These are phyloP conservation scores for Drosophila mojavensis DNA, from an alignment of 1,140 invertebrate species.

Conservation along the genomic window DNA sequence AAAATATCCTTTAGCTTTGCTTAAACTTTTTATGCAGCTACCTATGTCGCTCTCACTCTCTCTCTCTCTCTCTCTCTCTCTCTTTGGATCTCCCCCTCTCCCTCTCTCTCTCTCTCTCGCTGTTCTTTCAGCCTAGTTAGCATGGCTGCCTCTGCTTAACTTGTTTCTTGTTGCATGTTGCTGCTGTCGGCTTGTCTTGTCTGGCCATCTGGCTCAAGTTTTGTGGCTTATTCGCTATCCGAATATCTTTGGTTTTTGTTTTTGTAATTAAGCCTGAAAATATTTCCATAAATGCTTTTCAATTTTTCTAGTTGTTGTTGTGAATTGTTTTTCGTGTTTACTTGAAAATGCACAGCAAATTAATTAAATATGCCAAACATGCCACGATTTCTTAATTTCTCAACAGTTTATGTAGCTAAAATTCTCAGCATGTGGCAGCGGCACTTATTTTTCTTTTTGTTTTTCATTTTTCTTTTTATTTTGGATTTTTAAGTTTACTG, in stretches of 20 bases:
- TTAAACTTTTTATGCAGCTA: too few relatives aligned
- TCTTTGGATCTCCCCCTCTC: too few relatives aligned
- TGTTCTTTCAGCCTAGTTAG: constrained; percentile 56
- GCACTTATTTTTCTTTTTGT: constrained; percentile 12
- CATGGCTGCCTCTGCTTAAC: constrained; percentile 25
- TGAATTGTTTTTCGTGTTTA: constrained; percentile 49
- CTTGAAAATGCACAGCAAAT: constrained; percentile 58
- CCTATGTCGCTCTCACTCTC: background rate
- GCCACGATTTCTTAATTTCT: constrained; percentile 37
- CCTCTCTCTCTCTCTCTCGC: background rate
- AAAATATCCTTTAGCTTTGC: constrained; percentile 35
- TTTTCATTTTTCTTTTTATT: too few relatives aligned
- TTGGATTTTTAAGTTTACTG: constrained; percentile 54
- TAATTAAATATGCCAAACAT: constrained; percentile 77
- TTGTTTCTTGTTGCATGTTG: background rate
- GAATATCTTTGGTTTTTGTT: constrained; percentile 42
- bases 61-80: background rate
- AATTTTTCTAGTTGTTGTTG: background rate
- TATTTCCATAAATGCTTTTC: constrained; percentile 69
- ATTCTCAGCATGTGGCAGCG: constrained; percentile 60
- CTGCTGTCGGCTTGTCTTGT: constrained; percentile 23
- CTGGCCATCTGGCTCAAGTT: constrained; percentile 43
- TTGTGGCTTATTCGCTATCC: constrained; percentile 51
- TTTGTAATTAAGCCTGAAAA: constrained; percentile 70
- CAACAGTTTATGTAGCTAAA: constrained; percentile 7